A percentile compares a stretch with the other conserved stretches of the same genome.
These are phyloP conservation scores for Erebia epiphron DNA, from an alignment of 2,888 invertebrate genomes.

Conservation along the genomic window DNA sequence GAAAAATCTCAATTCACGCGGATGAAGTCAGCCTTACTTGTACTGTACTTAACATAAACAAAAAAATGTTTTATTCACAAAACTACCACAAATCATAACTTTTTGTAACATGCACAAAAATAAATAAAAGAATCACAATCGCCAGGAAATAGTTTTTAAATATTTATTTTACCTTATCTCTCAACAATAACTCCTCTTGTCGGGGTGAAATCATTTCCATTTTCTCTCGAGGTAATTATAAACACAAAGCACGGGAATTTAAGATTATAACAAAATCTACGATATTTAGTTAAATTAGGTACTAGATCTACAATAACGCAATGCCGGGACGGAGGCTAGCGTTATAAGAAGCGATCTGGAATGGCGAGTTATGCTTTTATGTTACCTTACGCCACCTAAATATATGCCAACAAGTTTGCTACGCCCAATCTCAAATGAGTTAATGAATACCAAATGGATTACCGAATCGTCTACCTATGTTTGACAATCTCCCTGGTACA, in stretches of 20 bases:
- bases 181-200: slow-evolving; percentile 4
- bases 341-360: slow-evolving; percentile 1
- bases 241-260: background rate
- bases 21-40: too few species aligned
- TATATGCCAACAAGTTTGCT: background rate
- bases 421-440: too few species aligned
- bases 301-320: background rate
- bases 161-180: slow-evolving; percentile 8
- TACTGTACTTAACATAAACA: too few species aligned
- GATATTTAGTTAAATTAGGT: background rate
- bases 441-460: too few species aligned
- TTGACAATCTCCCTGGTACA: too few species aligned
- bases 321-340: background rate
- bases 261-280: background rate
- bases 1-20: too few species aligned
- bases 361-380: slow-evolving; percentile 1
- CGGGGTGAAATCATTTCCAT: slow-evolving; percentile 14
- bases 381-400: background rate
- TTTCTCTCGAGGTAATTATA: background rate
- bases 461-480: background rate
- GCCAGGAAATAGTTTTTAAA: slow-evolving; percentile 3
- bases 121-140: slow-evolving; percentile 1
- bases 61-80: too few species aligned
- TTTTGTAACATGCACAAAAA: background rate
- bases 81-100: too few species aligned